Conservation (phyloP, 2,797 vertebrate genomes). For the Parauchenoglanis ngamensis region DNA sequence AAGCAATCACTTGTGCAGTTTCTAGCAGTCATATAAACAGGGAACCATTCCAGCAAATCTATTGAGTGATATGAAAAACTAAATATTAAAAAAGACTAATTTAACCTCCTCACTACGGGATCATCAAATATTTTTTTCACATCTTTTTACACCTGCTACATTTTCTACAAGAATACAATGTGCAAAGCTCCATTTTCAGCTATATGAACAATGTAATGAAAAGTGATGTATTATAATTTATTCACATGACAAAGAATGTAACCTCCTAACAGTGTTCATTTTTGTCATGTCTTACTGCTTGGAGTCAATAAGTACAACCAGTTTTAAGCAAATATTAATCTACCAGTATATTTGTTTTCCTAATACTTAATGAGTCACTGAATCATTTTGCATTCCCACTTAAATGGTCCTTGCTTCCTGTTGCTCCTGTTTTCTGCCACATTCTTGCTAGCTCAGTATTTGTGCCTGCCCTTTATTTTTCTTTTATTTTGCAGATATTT, state of each 20-base stretch:
- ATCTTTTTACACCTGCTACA: not conserved
- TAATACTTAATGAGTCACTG: not conserved
- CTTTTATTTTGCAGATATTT: not conserved
- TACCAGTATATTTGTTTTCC: not conserved
- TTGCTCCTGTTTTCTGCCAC: not conserved
- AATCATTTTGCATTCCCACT: not conserved
- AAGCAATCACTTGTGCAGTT: not conserved
- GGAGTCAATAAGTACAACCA: not conserved
- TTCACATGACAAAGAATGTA: not conserved
- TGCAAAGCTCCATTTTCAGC: not conserved
- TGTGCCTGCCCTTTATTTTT: not conserved
- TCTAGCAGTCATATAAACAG: not conserved
- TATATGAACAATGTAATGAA: not conserved
- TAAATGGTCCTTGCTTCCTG: not conserved
- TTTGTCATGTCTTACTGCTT: not conserved
- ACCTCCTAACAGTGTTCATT: not conserved
- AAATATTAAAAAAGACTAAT: not conserved
- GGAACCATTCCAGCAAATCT: not conserved
- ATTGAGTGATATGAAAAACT: not conserved
- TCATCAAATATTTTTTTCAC: not conserved
- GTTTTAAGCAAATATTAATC: not conserved
- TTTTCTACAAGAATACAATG: not conserved
- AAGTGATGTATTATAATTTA: not conserved
- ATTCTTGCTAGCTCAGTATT: not conserved
- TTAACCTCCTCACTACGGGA: not conserved